Evolutionary conservation across 2,888 invertebrate species (phyloP), one percentile per base, ranked within the genome.

Genomic region (Clusia tigrina): DNA sequence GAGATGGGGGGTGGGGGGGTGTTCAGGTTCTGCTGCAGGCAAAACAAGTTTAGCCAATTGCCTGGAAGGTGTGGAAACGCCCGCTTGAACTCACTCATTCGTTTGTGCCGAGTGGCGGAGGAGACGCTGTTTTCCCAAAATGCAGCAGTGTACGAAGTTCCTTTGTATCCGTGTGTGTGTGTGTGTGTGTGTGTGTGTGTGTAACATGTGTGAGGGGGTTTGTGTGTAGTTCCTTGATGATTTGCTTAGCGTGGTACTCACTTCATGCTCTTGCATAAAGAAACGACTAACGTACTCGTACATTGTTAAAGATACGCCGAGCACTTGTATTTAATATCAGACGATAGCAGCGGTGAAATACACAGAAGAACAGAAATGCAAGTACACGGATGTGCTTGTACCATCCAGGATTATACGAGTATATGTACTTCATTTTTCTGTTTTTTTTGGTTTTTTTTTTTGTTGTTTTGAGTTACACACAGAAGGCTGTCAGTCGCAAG

Each of bases 401-500:
- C 6, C 15, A n/a, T 18, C 48, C 48, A 6, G 32, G 48, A 48
- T 48, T 26, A 58, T 51, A 58, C n/a, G n/a, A n/a, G n/a, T n/a
- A n/a, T n/a, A n/a, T n/a, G n/a, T n/a, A n/a, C n/a, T n/a, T n/a
- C n/a, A n/a, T n/a, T n/a, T n/a, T n/a, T n/a, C n/a, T n/a, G n/a
- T n/a, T n/a, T n/a, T n/a, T n/a, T n/a, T n/a, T n/a, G n/a, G n/a
- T n/a, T n/a, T n/a, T n/a, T n/a, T n/a, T n/a, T n/a, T n/a, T n/a
- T 17, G 51, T 51, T 58, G 48, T 48, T 58, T 58, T 58, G 58
- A 58, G 58, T 58, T 58, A 58, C 23, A 48, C 48, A 23, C 32
- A 51, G 58, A 58, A 58, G 48, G 15, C 48, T 58, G 58, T 58
- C 58, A 58, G 51, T 48, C 51, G 51, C 58, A 58, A 32, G 26